Base-by-base conservation (phyloP, 2,888 invertebrate genomes). In the Thymelicus sylvestris region DNA sequence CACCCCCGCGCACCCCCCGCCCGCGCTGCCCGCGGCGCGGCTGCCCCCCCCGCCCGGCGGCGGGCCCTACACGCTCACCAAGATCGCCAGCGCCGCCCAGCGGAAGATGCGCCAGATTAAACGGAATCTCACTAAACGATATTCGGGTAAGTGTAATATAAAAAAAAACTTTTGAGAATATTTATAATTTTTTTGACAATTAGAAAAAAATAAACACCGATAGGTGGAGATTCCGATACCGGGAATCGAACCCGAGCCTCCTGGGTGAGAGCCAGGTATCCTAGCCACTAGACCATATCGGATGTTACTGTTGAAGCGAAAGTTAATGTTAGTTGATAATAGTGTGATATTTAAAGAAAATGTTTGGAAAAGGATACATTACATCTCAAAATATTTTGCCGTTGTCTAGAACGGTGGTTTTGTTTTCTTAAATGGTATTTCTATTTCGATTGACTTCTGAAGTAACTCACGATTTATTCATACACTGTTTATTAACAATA, bases 261-360 rank as follows among this genome's bases (percentile, higher is more conserved):
- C 95, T 95, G 95, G 95, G 95, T 95, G 95, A 95, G 94, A 95
- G 95, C 95, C 95, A 95, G 95, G 95, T 95, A 95, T 95, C 95
- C 95, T 95, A 95, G 95, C 95, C 95, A 95, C 95, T 95, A 95
- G 95, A 95, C 94, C 94, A 94, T 94, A 94, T 69, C 64, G 59
- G 63, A 64, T 69, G 61, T n/a, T 39, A 3, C 13, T 2, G 8
- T 0, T 0, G 8, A 10, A 2, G 12, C 10, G 44, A 44, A 44
- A 44, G 8, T 4, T 44, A 4, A 3, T 44, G 2, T 44, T 10
- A 44, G 0, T 4, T 44, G 10, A 44, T 44, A 31, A 44, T 12
- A 44, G 3, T 10, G 3, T 44, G 44, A 8, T 44, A 41, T 44
- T 44, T 44, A 44, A 12, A 44, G 4, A 44, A 12, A 1, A 12